Percentiles rank a stretch among this genome's conserved stretches.
phyloP scores from a whole-genome alignment of 2,113 vertebrate species.

The Jaculus jaculus region DNA sequence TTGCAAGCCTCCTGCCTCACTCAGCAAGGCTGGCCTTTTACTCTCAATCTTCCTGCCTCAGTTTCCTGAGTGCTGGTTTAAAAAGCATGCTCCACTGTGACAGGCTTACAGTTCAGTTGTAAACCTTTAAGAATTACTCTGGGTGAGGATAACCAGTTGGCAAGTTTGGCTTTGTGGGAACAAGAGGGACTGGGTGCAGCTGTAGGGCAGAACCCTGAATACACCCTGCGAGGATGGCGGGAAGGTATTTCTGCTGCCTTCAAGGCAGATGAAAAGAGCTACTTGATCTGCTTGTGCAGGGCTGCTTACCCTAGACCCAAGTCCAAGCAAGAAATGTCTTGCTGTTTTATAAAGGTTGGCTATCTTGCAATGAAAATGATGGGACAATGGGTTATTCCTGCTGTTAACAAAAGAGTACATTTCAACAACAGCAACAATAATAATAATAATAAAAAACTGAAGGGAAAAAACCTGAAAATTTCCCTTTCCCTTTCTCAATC shows the following conservation, averaged over 20 bases:
- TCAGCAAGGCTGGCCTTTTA: no score
- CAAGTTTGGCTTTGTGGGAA: constrained; percentile 35
- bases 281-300: constrained; percentile 62
- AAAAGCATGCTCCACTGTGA: background rate
- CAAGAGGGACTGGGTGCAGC: background rate
- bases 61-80: no score
- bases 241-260: background rate
- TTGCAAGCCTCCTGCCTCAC: background rate
- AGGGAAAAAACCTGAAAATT: constrained; percentile 51
- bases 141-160: background rate
- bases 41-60: no score
- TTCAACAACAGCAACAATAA: constrained; percentile 36
- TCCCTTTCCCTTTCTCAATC: constrained; percentile 56
- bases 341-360: constrained; percentile 73
- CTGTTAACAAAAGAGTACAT: constrained; percentile 55
- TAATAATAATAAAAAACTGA: constrained; percentile 57
- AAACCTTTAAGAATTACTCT: constrained; percentile 53
- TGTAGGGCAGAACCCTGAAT: background rate
- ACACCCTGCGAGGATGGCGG: background rate
- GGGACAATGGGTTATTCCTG: constrained; percentile 60
- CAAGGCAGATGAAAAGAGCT: constrained; percentile 58
- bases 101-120: background rate
- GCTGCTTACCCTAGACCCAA: background rate
- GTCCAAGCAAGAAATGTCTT: constrained; percentile 25
- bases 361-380: constrained; percentile 71